Evolutionary conservation across 2,797 vertebrate genomes (phyloP).

Genomic region (Hypotaenidia philippensis): DNA sequence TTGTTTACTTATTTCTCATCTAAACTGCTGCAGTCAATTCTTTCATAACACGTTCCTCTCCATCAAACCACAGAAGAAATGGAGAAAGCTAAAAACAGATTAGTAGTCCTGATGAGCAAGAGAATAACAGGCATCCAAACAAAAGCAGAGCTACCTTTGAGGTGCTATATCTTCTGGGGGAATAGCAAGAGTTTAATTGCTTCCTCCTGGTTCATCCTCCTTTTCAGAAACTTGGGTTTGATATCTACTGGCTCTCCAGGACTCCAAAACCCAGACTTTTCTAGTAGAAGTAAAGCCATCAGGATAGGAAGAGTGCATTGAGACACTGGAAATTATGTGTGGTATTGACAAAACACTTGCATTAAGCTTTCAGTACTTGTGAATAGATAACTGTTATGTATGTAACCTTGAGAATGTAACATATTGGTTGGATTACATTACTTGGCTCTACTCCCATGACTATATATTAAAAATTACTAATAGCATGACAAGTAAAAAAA

Average conservation of each 20-base stretch:
- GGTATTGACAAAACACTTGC: neutral
- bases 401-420: neutral
- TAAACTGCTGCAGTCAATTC: neutral
- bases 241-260: neutral
- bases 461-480: neutral
- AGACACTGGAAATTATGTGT: neutral
- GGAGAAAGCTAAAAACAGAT: neutral
- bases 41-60: neutral
- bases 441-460: neutral
- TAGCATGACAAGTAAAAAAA: neutral
- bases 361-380: neutral
- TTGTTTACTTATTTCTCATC: neutral
- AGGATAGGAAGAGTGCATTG: neutral
- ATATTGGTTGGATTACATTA: neutral
- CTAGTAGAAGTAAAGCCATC: neutral
- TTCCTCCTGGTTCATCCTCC: neutral
- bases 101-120: neutral
- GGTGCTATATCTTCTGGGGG: neutral
- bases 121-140: neutral
- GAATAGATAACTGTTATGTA: neutral
- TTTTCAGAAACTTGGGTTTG: neutral
- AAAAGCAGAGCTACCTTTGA: neutral
- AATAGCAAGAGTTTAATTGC: neutral
- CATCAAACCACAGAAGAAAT: neutral
- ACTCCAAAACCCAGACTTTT: neutral